phyloP scores from a whole-genome alignment of 2,888 invertebrate species.

The Melolontha melolontha region DNA sequence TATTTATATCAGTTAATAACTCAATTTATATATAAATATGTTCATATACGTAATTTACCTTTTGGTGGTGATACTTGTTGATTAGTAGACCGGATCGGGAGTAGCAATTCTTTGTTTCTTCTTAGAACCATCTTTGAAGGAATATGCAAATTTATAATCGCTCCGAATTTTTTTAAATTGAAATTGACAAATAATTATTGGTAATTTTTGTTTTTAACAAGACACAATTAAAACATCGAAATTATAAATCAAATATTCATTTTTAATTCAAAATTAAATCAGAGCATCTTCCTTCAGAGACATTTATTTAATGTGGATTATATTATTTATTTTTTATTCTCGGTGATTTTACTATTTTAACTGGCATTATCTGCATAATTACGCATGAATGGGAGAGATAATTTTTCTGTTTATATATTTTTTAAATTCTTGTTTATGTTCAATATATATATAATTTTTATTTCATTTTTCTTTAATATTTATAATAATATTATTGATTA shows the following conservation, averaged over 20 bases:
- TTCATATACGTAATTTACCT: too few species aligned
- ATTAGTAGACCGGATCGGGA: too few species aligned
- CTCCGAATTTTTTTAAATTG: too few species aligned
- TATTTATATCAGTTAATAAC: conserved; percentile 52
- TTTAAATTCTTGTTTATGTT: conserved; percentile 29
- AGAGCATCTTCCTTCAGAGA: neutral
- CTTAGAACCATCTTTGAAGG: too few species aligned
- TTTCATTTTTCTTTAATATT: conserved; percentile 22
- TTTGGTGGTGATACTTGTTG: neutral
- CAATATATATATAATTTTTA: conserved; percentile 15
- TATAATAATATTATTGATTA: conserved; percentile 18
- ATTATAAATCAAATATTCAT: too few species aligned
- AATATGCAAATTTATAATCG: too few species aligned
- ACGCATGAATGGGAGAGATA: neutral
- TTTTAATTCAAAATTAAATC: too few species aligned
- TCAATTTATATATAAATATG: conserved; percentile 34
- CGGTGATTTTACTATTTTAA: neutral
- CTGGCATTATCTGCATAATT: neutral
- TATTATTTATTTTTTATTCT: conserved; percentile 2
- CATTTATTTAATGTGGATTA: neutral
- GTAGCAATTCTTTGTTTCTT: too few species aligned
- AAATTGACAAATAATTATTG: too few species aligned
- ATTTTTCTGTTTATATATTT: neutral
- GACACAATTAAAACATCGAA: too few species aligned
- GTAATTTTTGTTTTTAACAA: too few species aligned